Evolutionary conservation across 1,140 invertebrate species (phyloP).

Genomic region (Zaprionus davidi): DNA sequence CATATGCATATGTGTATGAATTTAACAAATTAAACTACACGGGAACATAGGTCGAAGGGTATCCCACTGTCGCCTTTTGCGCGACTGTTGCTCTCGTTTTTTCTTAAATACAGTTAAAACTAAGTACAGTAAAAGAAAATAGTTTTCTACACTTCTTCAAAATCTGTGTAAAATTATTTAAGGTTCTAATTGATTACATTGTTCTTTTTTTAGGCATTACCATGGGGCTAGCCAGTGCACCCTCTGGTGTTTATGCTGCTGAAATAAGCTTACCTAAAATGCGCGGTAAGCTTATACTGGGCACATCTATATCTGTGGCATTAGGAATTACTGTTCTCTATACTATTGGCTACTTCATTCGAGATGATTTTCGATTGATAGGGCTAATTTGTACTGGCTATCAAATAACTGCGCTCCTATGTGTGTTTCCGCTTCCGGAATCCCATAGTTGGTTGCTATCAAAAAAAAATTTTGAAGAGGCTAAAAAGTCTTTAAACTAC

Average conservation of each 20-base stretch:
- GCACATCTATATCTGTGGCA: constrained; percentile 87
- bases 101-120: too few species aligned
- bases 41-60: too few species aligned
- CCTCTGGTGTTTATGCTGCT: constrained; percentile 87
- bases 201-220: constrained; percentile 85
- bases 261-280: constrained; percentile 86
- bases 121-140: background rate
- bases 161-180: background rate
- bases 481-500: constrained; percentile 85
- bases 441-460: constrained; percentile 89
- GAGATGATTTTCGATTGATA: constrained; percentile 87
- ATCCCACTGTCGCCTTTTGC: too few species aligned
- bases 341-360: constrained; percentile 86
- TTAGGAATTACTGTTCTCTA: constrained; percentile 87
- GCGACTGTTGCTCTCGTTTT: too few species aligned
- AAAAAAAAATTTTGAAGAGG: constrained; percentile 85
- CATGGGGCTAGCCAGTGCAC: constrained; percentile 87
- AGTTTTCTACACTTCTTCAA: background rate
- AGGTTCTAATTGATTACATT: background rate
- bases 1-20: too few species aligned
- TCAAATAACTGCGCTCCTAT: constrained; percentile 85
- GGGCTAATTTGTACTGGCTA: constrained; percentile 87
- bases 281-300: constrained; percentile 87
- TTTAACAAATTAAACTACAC: too few species aligned
- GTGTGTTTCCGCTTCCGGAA: constrained; percentile 88